phyloP scores from a whole-genome alignment of 2,888 invertebrate species.

The Nemurella pictetii region DNA sequence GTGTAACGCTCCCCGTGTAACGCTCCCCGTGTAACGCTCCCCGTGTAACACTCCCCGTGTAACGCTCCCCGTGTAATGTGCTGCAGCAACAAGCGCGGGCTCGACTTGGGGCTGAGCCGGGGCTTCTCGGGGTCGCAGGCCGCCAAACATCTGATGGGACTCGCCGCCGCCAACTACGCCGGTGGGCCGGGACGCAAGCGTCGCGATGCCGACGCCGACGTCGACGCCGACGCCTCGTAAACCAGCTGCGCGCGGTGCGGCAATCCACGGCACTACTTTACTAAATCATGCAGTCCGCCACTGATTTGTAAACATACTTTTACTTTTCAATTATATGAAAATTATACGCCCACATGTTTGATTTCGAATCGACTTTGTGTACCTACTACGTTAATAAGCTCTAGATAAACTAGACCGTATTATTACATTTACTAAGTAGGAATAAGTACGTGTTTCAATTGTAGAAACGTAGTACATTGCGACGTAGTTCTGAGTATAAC shows the following conservation, averaged over 20 bases:
- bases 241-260: neutral
- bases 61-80: neutral
- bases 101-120: constrained; percentile 84
- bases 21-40: too few relatives aligned
- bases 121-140: constrained; percentile 89
- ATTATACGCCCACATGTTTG: neutral
- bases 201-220: constrained; percentile 51
- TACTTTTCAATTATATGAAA: neutral
- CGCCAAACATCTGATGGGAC: constrained; percentile 88
- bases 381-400: neutral
- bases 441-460: neutral
- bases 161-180: constrained; percentile 86
- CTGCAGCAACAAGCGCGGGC: constrained; percentile 79
- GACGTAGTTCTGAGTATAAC: neutral
- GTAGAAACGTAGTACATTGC: neutral
- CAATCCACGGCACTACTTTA: constrained; percentile 1
- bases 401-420: neutral
- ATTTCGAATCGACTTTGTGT: neutral
- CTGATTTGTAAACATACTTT: neutral
- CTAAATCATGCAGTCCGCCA: neutral
- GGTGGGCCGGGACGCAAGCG: constrained; percentile 88
- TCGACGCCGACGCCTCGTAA: constrained; percentile 16
- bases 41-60: too few relatives aligned
- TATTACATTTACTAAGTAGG: neutral
- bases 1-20: too few relatives aligned